Evolutionary conservation across 1,140 invertebrate genomes (phyloP).

Genomic region (Cardiocondyla obscurior): DNA sequence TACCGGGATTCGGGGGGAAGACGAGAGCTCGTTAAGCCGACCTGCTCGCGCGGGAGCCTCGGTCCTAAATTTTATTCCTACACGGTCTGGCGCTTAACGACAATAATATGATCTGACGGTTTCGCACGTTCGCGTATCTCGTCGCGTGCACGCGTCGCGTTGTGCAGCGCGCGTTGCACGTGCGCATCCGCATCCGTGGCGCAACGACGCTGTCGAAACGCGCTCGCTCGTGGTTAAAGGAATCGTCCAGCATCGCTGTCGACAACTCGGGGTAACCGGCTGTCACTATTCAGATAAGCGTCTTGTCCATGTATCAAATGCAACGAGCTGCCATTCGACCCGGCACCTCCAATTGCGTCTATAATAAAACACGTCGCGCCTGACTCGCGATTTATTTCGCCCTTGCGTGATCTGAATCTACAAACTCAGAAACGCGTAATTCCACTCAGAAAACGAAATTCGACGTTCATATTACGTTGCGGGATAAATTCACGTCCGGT

Average conservation of each 20-base stretch:
- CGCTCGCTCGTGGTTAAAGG: background rate
- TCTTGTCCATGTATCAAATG: constrained; percentile 5
- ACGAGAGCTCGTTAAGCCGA: background rate
- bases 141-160: constrained; percentile 8
- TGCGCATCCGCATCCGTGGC: constrained; percentile 19
- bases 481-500: background rate
- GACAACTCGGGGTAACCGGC: constrained; percentile 22
- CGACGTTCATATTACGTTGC: background rate
- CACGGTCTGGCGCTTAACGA: background rate
- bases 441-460: background rate
- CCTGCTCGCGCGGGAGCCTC: background rate
- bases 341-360: constrained; percentile 33
- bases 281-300: background rate
- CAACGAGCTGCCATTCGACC: background rate
- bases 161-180: constrained; percentile 40
- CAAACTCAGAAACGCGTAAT: background rate
- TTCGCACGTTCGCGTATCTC: background rate
- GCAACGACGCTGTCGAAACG: constrained; percentile 42
- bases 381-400: background rate
- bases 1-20: background rate
- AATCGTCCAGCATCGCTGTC: background rate
- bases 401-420: constrained; percentile 40
- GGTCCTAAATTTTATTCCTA: background rate
- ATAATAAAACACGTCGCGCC: background rate
- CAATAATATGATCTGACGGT: background rate